Conservation (phyloP, 2,113 vertebrate genomes). For the Rousettus leschenaultii region DNA sequence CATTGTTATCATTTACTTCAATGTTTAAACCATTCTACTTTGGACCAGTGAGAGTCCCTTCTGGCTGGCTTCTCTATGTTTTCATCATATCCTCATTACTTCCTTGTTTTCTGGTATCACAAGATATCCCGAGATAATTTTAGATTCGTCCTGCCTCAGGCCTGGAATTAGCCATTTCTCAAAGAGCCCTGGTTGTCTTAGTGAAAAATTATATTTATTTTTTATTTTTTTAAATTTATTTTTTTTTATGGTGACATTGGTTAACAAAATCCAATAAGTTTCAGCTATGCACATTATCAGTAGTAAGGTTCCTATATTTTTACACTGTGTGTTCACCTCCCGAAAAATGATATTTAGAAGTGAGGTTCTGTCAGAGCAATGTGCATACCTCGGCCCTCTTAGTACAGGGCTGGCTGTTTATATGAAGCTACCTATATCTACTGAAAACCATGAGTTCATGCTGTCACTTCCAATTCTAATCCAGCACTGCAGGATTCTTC, state of each 20-base stretch:
- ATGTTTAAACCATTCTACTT: neutral
- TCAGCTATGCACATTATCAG: too few relatives aligned
- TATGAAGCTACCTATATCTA: too few relatives aligned
- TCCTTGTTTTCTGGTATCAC: neutral
- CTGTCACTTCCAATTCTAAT: neutral
- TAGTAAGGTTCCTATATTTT: too few relatives aligned
- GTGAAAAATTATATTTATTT: neutral
- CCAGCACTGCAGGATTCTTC: neutral
- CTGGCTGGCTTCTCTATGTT: neutral
- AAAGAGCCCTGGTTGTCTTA: neutral
- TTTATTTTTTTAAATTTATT: too few relatives aligned
- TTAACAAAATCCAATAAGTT: too few relatives aligned
- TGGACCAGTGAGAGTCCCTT: neutral
- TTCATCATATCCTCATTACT: neutral
- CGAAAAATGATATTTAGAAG: too few relatives aligned
- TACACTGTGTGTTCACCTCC: too few relatives aligned
- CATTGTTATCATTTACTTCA: neutral
- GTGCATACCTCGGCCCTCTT: neutral
- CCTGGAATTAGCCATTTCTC: neutral
- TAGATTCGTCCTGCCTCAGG: neutral
- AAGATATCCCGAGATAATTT: neutral
- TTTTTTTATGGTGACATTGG: too few relatives aligned
- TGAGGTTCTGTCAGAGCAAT: neutral
- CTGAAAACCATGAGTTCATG: neutral
- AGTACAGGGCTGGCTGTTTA: neutral